Evolutionary conservation across 2,113 vertebrate genomes (phyloP), one percentile per base, ranked within the genome.

Genomic region (Rousettus leschenaultii): DNA sequence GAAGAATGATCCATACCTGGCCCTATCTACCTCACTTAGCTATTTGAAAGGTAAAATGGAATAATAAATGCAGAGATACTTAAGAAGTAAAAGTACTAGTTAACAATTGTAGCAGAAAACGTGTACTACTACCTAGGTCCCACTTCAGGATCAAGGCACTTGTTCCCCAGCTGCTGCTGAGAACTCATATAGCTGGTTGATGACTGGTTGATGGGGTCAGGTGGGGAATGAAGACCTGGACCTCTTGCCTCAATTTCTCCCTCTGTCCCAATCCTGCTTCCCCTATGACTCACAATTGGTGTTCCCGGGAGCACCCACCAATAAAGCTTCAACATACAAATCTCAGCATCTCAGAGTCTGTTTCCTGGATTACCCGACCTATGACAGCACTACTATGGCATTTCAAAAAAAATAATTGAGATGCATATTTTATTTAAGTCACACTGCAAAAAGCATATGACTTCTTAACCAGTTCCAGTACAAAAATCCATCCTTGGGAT

Each of bases 371-470:
- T 16, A 73, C n/a, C 14, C 66, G 91, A 82, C 30, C 38, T 45
- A 74, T 65, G 28, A 74, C 38, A 92, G 38, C 68, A 96, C 51
- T 83, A 30, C 48, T 59, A 65, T 4, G 48, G 68, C 43, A 73
- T 75, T 96, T 59, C 7, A 40, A 30, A 92, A 92, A 94, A 86
- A 79, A 35, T 28, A 80, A 91, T 66, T 93, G 55, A 86, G 26
- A 70, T 43, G 14, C 51, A 22, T 79, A 65, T 82, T 78, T 95
- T n/a, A 93, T 86, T 93, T 80, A 73, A 92, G 51, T 13, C 38
- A 75, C 24, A 85, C 15, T 93, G 66, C 48, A 55, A 85, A 51
- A 94, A 53, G 19, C 68, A 79, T 6, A 63, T 26, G 35, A 57
- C 33, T 87, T 91, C 71, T 21, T 92, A 91, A 68, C 21, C 65